Conservation (phyloP, 2,113 vertebrate species). For the Oncorhynchus masou region DNA sequence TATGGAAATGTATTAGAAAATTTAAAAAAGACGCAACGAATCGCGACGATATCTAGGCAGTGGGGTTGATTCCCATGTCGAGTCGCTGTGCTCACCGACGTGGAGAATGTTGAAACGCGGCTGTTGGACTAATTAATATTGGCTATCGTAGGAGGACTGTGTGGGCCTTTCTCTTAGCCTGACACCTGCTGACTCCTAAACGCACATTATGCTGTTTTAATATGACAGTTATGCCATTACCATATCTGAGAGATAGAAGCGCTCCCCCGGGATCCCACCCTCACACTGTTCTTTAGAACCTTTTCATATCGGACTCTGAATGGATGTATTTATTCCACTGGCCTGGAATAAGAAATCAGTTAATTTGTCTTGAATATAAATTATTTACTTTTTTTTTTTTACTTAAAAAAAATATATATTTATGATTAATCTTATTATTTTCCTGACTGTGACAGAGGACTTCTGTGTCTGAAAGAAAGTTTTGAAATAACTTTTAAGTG, state of each 20-base stretch:
- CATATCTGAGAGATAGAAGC: conserved; percentile 72
- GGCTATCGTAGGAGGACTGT: conserved; percentile 60
- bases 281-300: conserved; percentile 65
- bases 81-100: conserved; percentile 44
- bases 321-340: conserved; percentile 60
- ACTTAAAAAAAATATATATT: conserved; percentile 8
- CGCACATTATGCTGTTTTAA: conserved; percentile 73
- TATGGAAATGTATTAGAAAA: conserved; percentile 61
- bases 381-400: conserved; percentile 37
- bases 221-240: conserved; percentile 76
- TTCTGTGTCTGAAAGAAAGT: neutral
- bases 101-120: conserved; percentile 66
- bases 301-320: conserved; percentile 59
- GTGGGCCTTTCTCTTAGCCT: conserved; percentile 68
- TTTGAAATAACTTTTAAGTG: neutral
- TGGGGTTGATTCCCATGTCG: conserved; percentile 62
- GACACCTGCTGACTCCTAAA: conserved; percentile 77
- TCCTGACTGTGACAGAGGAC: neutral
- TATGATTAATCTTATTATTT: conserved; percentile 44
- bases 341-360: conserved; percentile 62
- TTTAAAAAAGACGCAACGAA: conserved; percentile 55
- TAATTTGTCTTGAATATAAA: conserved; percentile 52
- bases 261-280: conserved; percentile 65
- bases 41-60: conserved; percentile 26
- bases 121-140: conserved; percentile 73